Conservation (phyloP, 2,113 vertebrate species). For the Brachypteracias leptosomus region DNA sequence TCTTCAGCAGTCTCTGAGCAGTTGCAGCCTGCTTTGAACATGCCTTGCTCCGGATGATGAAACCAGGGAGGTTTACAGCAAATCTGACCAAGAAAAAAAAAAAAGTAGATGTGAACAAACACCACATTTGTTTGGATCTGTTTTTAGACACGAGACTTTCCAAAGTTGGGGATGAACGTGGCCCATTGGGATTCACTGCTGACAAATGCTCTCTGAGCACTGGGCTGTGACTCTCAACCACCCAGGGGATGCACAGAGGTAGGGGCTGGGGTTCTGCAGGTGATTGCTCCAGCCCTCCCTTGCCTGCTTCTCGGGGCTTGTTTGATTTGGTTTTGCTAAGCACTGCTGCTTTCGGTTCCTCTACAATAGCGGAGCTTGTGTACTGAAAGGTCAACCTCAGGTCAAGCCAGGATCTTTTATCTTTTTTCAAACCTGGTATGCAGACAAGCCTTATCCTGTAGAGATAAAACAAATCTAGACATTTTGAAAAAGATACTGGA, state of each 20-base stretch:
- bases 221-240: neutral
- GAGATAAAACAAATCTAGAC: neutral
- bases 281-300: rapidly evolving
- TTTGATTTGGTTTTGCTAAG: constrained; percentile 64
- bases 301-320: constrained; percentile 13
- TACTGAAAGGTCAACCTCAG: constrained; percentile 56
- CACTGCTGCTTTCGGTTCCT: constrained; percentile 62
- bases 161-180: rapidly evolving
- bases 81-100: neutral
- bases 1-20: constrained; percentile 14
- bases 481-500: constrained; percentile 1
- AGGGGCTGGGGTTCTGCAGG: neutral
- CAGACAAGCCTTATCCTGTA: constrained; percentile 26
- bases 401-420: constrained; percentile 51
- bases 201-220: rapidly evolving
- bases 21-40: constrained; percentile 32
- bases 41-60: constrained; percentile 22
- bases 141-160: neutral
- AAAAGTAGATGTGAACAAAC: neutral
- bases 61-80: constrained; percentile 1
- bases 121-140: neutral
- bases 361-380: constrained; percentile 51
- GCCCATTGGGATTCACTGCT: rapidly evolving
- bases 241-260: neutral
- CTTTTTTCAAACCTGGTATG: constrained; percentile 23